Evolutionary conservation across 2,888 invertebrate species (phyloP), one percentile per base, ranked within the genome.

Genomic region (Vannuccia rotundouncinata): DNA sequence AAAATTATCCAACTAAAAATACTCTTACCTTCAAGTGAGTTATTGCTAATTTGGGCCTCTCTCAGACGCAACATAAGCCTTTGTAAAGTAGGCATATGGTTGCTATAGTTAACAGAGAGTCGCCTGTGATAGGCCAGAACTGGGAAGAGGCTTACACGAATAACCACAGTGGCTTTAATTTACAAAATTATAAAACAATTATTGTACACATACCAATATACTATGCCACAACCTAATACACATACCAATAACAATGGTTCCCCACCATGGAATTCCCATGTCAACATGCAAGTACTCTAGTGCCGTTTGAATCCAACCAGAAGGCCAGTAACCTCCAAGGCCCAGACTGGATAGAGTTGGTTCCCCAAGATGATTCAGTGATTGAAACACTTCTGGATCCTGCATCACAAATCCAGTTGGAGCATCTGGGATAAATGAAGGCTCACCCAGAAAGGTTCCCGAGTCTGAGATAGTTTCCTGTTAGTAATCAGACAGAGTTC

Each of bases 251-350:
- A 92, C 90, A 84, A 97, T 95, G 13, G 93, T 90, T 59, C 90
- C 92, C 95, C 96, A 98, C 98, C 98, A 98, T 0, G 97, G 97
- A 13, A 97, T 83, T 83, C 92, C 94, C 13, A 91, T 88, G 0
- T 90, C 88, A n/a, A 93, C 91, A 86, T 98, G 97, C 59, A 95
- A 84, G 84, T 90, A 92, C 88, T 98, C 96, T 84, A 97, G 89
- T 82, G 91, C 90, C 74, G 91, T 90, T 87, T 96, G 94, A 17
- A 95, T 90, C 1, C 94, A 86, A 0, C 96, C 95, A 0, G 92
- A 90, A 0, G 96, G 96, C 22, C 91, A 89, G 91, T 92, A 93
- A 29, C 93, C 92, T 0, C 93, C 94, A 27, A 96, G 90, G 0
- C 95, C 95, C 75, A 95, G 86, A 80, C 93, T 93, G 0, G 91